phyloP scores from a whole-genome alignment of 2,113 vertebrate genomes.

The Dasyprocta punctata region DNA sequence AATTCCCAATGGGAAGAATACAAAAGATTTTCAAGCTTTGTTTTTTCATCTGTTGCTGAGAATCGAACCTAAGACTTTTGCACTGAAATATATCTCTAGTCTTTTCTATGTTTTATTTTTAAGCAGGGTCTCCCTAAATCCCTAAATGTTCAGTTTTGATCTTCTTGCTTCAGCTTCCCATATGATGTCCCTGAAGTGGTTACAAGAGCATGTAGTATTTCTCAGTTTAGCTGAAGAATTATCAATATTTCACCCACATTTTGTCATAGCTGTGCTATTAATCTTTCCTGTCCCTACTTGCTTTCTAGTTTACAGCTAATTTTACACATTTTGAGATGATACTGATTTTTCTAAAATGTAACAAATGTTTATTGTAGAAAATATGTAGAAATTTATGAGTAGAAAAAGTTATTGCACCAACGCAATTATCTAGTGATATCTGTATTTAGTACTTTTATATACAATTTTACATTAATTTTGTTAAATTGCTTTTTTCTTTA shows the following conservation, averaged over 20 bases:
- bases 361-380: neutral
- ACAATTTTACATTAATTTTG: neutral
- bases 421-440: neutral
- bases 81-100: neutral
- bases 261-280: neutral
- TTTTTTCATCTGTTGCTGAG: neutral
- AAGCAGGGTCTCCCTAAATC: neutral
- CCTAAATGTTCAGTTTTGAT: neutral
- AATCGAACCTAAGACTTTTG: neutral
- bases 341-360: neutral
- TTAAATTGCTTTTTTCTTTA: neutral
- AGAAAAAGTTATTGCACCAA: neutral
- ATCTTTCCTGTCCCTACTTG: neutral
- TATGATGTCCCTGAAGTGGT: neutral
- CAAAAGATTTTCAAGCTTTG: neutral
- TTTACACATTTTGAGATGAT: neutral
- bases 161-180: neutral
- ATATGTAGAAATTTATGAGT: neutral
- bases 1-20: neutral
- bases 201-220: neutral
- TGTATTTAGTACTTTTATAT: neutral
- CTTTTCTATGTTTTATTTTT: neutral
- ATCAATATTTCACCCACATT: neutral
- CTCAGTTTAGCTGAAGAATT: neutral
- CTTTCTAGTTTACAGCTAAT: neutral